Evolutionary conservation across 2,797 vertebrate genomes (phyloP).

Genomic region (Sebastiscus tertius): DNA sequence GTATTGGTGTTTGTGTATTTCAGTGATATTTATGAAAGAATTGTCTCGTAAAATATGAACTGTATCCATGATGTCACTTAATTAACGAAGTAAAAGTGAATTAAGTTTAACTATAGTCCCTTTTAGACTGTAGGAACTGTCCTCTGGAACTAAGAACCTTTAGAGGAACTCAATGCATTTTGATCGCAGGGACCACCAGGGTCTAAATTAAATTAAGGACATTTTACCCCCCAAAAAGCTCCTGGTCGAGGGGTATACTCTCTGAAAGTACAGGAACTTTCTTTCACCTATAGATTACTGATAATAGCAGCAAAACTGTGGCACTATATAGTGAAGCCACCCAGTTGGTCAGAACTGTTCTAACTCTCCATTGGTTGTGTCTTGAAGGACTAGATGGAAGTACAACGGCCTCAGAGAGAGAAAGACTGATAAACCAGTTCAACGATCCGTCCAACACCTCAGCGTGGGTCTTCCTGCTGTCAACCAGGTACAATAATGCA

Average conservation of each 20-base stretch:
- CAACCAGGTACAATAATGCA: conserved; percentile 88
- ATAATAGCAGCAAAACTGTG: background rate
- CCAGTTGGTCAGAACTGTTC: background rate
- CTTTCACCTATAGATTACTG: background rate
- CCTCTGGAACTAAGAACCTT: too few relatives aligned
- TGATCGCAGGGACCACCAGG: too few relatives aligned
- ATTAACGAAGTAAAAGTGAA: background rate
- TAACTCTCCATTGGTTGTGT: conserved; percentile 17
- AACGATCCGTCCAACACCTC: conserved; percentile 92
- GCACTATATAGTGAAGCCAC: background rate
- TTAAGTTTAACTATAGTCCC: background rate
- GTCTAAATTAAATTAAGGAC: too few relatives aligned
- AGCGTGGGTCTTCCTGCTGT: conserved; percentile 93
- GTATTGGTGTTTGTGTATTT: background rate
- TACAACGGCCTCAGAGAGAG: conserved; percentile 94
- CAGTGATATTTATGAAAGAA: background rate
- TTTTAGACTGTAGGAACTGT: too few relatives aligned
- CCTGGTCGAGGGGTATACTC: too few relatives aligned
- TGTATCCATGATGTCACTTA: background rate
- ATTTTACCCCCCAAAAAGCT: too few relatives aligned
- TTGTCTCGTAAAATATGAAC: background rate
- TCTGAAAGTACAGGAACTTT: too few relatives aligned
- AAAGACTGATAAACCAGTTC: conserved; percentile 96
- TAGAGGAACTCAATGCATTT: too few relatives aligned
- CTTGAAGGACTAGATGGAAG: conserved; percentile 93